Percentiles rank a stretch among this genome's conserved stretches.
Evolutionary conservation across 2,888 invertebrate species (phyloP).

Genomic region (Drosophila stalkeri): DNA sequence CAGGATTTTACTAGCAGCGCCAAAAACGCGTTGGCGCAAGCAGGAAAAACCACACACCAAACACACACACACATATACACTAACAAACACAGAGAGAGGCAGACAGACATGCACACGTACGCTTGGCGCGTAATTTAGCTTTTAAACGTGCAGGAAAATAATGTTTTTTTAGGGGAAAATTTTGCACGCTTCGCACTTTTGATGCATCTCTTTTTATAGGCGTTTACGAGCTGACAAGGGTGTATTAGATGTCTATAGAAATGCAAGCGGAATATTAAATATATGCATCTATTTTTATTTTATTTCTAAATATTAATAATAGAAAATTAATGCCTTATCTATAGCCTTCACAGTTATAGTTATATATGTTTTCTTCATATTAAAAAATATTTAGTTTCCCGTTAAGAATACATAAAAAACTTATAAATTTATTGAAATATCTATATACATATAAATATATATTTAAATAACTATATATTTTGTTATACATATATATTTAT

Average conservation of each 20-base stretch:
- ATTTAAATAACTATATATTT: neutral
- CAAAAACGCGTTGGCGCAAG: slow-evolving; percentile 71
- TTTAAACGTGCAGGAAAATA: slow-evolving; percentile 34
- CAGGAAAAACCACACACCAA: slow-evolving; percentile 69
- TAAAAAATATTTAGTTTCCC: slow-evolving; percentile 51
- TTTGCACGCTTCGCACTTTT: neutral
- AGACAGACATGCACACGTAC: slow-evolving; percentile 18
- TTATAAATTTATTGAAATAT: neutral
- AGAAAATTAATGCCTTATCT: no score
- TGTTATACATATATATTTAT: neutral
- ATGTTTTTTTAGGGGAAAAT: slow-evolving; percentile 11
- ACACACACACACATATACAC: slow-evolving; percentile 17
- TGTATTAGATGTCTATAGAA: no score
- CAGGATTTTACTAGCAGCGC: slow-evolving; percentile 63
- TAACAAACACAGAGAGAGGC: slow-evolving; percentile 2
- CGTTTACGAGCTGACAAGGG: neutral
- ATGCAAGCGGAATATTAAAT: no score
- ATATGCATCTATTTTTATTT: no score
- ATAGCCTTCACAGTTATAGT: no score
- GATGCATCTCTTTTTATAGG: neutral
- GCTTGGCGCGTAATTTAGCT: slow-evolving; percentile 51
- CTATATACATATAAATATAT: neutral
- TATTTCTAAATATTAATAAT: no score
- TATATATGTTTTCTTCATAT: no score
- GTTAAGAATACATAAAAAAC: slow-evolving; percentile 12